These are phyloP conservation scores for Myotis lucifugus DNA, from an alignment of 2,113 vertebrate genomes.

Conservation along the genomic window DNA sequence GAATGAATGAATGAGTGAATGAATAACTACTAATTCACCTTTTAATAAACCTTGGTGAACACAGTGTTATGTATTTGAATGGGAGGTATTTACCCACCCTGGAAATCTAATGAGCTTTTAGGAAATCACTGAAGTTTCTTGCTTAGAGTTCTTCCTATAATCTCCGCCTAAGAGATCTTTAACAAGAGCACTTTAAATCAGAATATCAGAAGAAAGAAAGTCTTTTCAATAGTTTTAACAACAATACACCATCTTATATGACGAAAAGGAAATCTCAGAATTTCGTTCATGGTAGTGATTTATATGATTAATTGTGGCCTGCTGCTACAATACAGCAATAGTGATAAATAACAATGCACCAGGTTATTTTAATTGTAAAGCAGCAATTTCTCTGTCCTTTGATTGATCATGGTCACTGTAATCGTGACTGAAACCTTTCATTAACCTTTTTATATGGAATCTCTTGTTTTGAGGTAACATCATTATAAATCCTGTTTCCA, in stretches of 20 bases:
- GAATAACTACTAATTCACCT: constrained; percentile 4
- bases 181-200: constrained; percentile 52
- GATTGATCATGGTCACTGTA: constrained; percentile 79
- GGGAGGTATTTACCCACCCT: constrained; percentile 18
- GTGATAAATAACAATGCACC: constrained; percentile 78
- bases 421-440: constrained; percentile 83
- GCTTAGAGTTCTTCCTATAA: constrained; percentile 45
- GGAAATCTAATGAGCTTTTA: constrained; percentile 64
- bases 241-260: constrained; percentile 63
- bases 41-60: constrained; percentile 45
- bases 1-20: background rate
- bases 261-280: constrained; percentile 64
- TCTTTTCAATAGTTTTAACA: constrained; percentile 72
- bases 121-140: constrained; percentile 48
- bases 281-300: constrained; percentile 63
- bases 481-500: constrained; percentile 71
- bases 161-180: background rate
- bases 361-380: constrained; percentile 82
- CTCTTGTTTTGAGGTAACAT: constrained; percentile 80
- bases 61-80: constrained; percentile 18
- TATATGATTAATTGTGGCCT: constrained; percentile 80
- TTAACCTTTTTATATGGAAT: constrained; percentile 85
- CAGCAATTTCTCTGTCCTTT: constrained; percentile 78
- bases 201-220: constrained; percentile 34
- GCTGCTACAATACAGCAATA: constrained; percentile 70